A percentile compares a stretch with the other conserved stretches of the same genome.
phyloP scores from a whole-genome alignment of 2,888 invertebrate genomes.

The Leucania comma region DNA sequence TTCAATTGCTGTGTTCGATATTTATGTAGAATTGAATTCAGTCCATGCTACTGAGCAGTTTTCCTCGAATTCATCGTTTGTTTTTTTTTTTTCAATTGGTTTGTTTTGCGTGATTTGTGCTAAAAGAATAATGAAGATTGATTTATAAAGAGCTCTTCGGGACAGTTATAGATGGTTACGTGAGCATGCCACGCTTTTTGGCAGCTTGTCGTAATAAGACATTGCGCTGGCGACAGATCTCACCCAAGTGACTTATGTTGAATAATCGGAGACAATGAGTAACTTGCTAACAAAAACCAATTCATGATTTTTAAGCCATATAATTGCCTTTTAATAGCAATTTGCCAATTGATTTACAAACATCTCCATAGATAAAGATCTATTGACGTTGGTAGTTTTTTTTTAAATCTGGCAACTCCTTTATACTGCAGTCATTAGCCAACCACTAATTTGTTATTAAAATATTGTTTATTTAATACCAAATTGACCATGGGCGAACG shows the following conservation, averaged over 20 bases:
- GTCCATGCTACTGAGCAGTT: background rate
- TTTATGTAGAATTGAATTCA: conserved; percentile 15
- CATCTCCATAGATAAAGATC: conserved; percentile 8
- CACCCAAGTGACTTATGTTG: conserved; percentile 28
- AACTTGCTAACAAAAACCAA: conserved; percentile 11
- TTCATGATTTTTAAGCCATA: background rate
- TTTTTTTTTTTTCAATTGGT: conserved; percentile 20
- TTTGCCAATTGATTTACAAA: conserved; percentile 17
- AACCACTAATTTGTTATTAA: conserved; percentile 40
- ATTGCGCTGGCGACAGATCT: conserved; percentile 46
- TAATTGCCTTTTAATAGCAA: background rate
- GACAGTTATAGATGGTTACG: conserved; percentile 47
- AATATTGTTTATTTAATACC: conserved; percentile 29
- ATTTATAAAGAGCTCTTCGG: conserved; percentile 28
- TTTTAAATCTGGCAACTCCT: conserved; percentile 9
- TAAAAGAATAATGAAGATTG: conserved; percentile 32
- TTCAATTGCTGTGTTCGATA: conserved; percentile 14
- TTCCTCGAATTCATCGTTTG: conserved; percentile 22
- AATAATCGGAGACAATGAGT: conserved; percentile 34
- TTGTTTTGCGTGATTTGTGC: conserved; percentile 20
- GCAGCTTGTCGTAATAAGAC: conserved; percentile 41
- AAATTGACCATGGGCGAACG: conserved; percentile 48
- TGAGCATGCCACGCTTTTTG: conserved; percentile 46
- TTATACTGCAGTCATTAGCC: conserved; percentile 25
- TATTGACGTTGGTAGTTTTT: conserved; percentile 5